Conservation (phyloP, 2,888 invertebrate species). For the Sturmia bella region DNA sequence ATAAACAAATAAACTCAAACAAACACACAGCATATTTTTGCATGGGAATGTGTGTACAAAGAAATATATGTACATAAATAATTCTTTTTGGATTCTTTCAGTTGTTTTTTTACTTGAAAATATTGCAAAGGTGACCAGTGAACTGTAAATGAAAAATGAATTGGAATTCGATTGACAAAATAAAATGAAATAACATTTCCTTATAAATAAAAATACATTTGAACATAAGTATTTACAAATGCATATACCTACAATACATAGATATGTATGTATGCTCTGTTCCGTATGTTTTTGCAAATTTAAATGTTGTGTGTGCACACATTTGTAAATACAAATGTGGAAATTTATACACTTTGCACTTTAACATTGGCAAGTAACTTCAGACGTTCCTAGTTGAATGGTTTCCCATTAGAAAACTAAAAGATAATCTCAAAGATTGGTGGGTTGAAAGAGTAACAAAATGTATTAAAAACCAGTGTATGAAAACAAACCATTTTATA, state of each 20-base stretch:
- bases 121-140: constrained; percentile 74
- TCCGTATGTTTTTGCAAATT: not conserved
- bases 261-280: too few species aligned
- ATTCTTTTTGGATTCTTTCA: constrained; percentile 35
- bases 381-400: constrained; percentile 4
- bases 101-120: constrained; percentile 72
- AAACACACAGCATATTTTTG: not conserved
- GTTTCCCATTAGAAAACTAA: constrained; percentile 10
- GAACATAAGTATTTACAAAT: not conserved
- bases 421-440: constrained; percentile 9
- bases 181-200: constrained; percentile 70
- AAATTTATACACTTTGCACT: not conserved
- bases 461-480: too few species aligned
- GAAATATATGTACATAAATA: constrained; percentile 52
- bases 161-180: constrained; percentile 80
- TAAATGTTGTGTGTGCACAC: not conserved
- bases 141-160: constrained; percentile 81
- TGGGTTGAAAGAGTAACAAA: constrained; percentile 20
- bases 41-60: constrained; percentile 21
- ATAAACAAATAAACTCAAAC: constrained; percentile 31
- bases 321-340: not conserved
- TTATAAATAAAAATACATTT: constrained; percentile 27
- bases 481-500: too few species aligned
- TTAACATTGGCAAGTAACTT: constrained; percentile 25
- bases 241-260: not conserved